Evolutionary conservation across 2,113 vertebrate species (phyloP), one percentile per base, ranked within the genome.

Genomic region (Leucosticte australis): DNA sequence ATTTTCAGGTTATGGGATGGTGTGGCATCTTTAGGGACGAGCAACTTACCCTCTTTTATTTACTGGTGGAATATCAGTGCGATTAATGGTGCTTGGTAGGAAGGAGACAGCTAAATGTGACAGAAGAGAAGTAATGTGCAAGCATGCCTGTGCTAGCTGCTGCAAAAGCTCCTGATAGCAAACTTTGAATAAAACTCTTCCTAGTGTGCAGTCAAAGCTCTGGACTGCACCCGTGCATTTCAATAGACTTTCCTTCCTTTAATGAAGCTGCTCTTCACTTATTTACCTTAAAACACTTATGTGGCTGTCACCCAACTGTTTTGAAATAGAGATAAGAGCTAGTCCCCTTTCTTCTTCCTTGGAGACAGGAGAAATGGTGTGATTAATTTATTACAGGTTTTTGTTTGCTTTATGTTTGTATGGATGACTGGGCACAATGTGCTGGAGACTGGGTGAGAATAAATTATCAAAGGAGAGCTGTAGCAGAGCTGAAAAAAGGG

Each of bases 311-410:
- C 78, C 90, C 57, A 85, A 80, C 37, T 57, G 70, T 93, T 93
- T 89, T 92, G 74, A 93, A 93, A 91, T 39, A 80, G 37, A 93
- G 85, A 73, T 62, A 95, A 87, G 70, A 94, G 31, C 63, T 76
- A 85, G 21, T 83, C 15, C 39, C 39, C 24, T 85, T 92, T 94
- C 60, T 87, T 92, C 59, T 95, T 90, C 55, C 86, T 81, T n/a
- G 33, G 76, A 94, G 88, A 89, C 15, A 13, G 83, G 39, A 92
- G 47, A 93, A 95, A 92, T 83, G 31, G 42, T 3, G 89, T 92
- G 73, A 92, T 97, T 94, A 95, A 96, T 97, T 95, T 93, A 94
- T 95, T 93, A 85, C 49, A 87, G 60, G 35, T 2, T 83, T 93
- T 89, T 93, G 64, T 95, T 95, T 94, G 71, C 19, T 94, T 91